Percentiles rank a stretch among this genome's conserved stretches.
These are phyloP conservation scores for Dolichotis patagonum DNA, from an alignment of 2,113 vertebrate genomes.

Conservation along the genomic window DNA sequence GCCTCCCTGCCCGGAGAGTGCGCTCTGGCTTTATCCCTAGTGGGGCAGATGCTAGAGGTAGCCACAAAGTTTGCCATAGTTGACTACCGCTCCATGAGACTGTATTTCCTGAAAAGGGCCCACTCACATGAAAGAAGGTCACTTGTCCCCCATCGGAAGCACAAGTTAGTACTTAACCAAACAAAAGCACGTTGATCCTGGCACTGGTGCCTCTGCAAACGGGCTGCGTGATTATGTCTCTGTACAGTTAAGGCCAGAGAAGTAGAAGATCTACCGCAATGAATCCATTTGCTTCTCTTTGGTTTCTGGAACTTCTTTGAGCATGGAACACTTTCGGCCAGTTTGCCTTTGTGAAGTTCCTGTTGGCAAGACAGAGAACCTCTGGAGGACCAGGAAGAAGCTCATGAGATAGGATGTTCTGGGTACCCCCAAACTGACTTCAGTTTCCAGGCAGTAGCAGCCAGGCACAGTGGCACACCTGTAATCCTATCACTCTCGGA, in stretches of 20 bases:
- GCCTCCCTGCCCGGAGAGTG: neutral
- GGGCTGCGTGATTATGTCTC: neutral
- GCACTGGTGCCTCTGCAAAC: neutral
- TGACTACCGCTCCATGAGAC: too few species aligned
- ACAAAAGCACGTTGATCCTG: neutral
- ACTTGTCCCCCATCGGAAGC: fast-evolving
- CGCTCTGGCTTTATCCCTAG: too few species aligned
- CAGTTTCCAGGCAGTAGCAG: neutral
- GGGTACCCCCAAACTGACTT: too few species aligned
- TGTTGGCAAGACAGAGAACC: neutral
- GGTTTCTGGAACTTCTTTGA: neutral
- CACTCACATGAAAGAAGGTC: neutral
- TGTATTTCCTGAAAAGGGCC: neutral
- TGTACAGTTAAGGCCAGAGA: neutral
- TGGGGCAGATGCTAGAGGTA: neutral
- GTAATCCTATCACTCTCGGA: neutral
- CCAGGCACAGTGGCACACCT: neutral
- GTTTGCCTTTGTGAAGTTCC: neutral
- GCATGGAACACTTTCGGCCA: neutral
- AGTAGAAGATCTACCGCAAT: neutral
- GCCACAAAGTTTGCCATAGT: neutral
- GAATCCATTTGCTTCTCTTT: neutral
- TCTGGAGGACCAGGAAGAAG: too few species aligned
- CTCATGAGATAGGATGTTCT: neutral
- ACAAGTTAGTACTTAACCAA: neutral